Conservation (phyloP, 1,140 invertebrate species). For the Scaptomyza montana region DNA sequence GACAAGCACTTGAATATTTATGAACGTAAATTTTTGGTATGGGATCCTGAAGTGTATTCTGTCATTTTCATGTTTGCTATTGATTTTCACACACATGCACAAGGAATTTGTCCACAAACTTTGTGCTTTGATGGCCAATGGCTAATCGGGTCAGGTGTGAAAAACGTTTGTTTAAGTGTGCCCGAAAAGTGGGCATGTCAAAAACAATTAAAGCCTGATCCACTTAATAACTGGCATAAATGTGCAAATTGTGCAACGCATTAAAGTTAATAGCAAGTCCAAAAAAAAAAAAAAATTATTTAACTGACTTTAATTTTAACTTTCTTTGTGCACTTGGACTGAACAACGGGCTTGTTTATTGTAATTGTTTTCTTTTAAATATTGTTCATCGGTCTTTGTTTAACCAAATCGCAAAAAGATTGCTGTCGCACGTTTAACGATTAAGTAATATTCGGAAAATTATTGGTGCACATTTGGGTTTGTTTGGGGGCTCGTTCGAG, state of each 20-base stretch:
- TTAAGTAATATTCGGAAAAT: constrained; percentile 60
- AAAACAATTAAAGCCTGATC: constrained; percentile 25
- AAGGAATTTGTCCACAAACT: constrained; percentile 25
- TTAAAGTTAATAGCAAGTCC: constrained; percentile 43
- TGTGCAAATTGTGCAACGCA: constrained; percentile 22
- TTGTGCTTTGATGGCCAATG: not conserved
- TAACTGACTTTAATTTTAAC: constrained; percentile 65
- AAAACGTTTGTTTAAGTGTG: constrained; percentile 51
- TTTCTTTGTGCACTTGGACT: constrained; percentile 68
- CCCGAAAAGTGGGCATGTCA: constrained; percentile 53
- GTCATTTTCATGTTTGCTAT: constrained; percentile 57
- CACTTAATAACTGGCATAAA: constrained; percentile 42
- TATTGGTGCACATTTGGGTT: constrained; percentile 45
- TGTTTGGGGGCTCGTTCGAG: constrained; percentile 74
- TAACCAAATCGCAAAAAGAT: constrained; percentile 10
- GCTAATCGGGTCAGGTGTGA: constrained; percentile 65
- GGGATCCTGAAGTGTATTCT: constrained; percentile 5
- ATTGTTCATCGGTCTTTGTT: constrained; percentile 35
- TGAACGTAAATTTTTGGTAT: constrained; percentile 5
- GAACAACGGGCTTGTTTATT: constrained; percentile 55
- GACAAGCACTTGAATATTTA: constrained; percentile 45
- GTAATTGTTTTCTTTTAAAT: not conserved
- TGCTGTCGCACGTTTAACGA: constrained; percentile 48
- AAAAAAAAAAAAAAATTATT: constrained; percentile 29
- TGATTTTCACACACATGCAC: constrained; percentile 49